These are phyloP conservation scores for Hycleus phaleratus DNA, from an alignment of 1,140 invertebrate genomes.

Conservation along the genomic window DNA sequence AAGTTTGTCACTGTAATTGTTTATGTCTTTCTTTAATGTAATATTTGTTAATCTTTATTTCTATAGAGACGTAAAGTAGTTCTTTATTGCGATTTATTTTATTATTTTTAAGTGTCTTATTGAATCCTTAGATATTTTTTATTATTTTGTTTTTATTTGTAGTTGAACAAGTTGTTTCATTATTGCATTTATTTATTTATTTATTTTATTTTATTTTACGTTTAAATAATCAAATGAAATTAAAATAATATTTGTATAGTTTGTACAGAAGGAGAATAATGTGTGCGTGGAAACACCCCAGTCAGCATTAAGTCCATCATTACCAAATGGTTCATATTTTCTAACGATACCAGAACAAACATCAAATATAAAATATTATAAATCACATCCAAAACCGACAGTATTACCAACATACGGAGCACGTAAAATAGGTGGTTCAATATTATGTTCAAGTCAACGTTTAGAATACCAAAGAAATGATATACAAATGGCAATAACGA, in stretches of 20 bases:
- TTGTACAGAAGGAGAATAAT: constrained; percentile 27
- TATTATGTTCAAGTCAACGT: constrained; percentile 25
- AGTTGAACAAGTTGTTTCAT: background rate
- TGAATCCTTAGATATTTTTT: background rate
- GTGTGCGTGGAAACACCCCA: constrained; percentile 25
- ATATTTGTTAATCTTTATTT: background rate
- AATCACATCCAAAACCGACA: constrained; percentile 29
- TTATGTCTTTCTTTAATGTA: no score
- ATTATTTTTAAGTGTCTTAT: background rate
- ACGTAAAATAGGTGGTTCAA: constrained; percentile 26
- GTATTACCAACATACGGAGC: constrained; percentile 25
- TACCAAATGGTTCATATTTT: constrained; percentile 1
- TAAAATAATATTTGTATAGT: constrained; percentile 13
- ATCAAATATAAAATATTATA: constrained; percentile 27
- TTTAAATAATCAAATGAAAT: no score
- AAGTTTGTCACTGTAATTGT: background rate
- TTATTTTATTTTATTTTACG: no score
- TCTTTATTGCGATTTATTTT: background rate
- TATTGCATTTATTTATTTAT: no score
- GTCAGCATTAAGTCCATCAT: constrained; percentile 18
- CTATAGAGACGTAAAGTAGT: constrained; percentile 3
- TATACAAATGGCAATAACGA: constrained; percentile 22
- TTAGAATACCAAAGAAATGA: constrained; percentile 28
- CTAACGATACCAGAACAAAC: constrained; percentile 3
- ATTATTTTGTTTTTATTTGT: background rate